phyloP scores from a whole-genome alignment of 2,113 vertebrate species.

The Brachirus orientalis region DNA sequence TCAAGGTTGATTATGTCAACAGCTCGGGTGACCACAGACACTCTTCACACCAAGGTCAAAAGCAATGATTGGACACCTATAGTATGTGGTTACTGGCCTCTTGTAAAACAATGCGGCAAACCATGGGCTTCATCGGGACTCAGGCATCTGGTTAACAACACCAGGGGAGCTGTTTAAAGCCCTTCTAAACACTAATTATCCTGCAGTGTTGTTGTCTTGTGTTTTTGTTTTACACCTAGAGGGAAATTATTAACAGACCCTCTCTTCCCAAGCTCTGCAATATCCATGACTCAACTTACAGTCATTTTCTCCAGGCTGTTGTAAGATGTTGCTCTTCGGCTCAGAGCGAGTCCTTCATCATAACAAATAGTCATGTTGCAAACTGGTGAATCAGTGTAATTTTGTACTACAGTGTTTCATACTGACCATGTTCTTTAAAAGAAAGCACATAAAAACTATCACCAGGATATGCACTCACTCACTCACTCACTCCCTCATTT shows the following conservation, averaged over 20 bases:
- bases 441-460: no score
- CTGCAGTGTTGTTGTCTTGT: slow-evolving; percentile 69
- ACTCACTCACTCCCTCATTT: no score
- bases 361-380: no score
- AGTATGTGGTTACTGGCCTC: slow-evolving; percentile 25
- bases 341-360: no score
- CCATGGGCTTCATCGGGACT: slow-evolving; percentile 26
- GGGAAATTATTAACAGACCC: slow-evolving; percentile 76
- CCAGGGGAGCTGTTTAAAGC: slow-evolving; percentile 63
- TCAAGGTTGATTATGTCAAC: slow-evolving; percentile 50
- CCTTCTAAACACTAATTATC: slow-evolving; percentile 70
- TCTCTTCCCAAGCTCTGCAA: slow-evolving; percentile 20
- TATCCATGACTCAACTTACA: slow-evolving; percentile 53
- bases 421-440: no score
- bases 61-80: slow-evolving; percentile 39
- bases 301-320: slow-evolving; percentile 53
- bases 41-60: slow-evolving; percentile 50
- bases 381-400: no score
- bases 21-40: slow-evolving; percentile 26
- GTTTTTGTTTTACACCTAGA: slow-evolving; percentile 64
- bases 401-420: no score
- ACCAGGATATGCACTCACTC: no score
- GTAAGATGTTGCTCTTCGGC: slow-evolving; percentile 45
- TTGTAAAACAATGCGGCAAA: no score
- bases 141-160: slow-evolving; percentile 47